Evolutionary conservation across 2,113 vertebrate species (phyloP).

Genomic region (Neotoma lepida): DNA sequence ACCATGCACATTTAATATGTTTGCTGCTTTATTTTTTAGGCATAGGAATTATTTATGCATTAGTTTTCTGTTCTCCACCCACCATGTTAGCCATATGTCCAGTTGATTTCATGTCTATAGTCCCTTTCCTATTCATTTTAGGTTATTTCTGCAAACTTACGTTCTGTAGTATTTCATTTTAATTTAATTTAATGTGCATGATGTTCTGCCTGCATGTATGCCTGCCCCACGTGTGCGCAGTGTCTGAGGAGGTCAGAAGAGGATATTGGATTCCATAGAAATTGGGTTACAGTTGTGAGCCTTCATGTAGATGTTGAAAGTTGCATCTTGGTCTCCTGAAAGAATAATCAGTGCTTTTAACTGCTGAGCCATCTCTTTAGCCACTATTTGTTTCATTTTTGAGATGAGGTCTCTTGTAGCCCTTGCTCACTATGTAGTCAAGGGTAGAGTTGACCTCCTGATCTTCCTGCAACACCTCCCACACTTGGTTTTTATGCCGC

Average conservation of each 20-base stretch:
- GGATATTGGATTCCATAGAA: neutral
- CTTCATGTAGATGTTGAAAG: neutral
- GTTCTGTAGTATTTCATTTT: neutral
- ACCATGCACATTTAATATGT: neutral
- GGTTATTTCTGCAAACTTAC: neutral
- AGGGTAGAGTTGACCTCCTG: neutral
- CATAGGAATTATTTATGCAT: neutral
- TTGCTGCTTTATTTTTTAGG: neutral
- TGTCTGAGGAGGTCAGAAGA: neutral
- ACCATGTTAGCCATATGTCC: neutral
- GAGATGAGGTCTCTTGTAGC: neutral
- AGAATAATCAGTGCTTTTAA: neutral
- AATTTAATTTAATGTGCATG: neutral
- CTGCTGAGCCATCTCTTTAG: neutral
- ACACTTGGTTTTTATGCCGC: neutral
- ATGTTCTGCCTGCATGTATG: neutral
- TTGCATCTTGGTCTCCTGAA: neutral
- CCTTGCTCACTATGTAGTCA: neutral
- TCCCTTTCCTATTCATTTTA: neutral
- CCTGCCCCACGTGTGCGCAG: neutral
- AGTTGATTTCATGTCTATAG: conserved; percentile 1
- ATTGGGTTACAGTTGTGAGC: neutral
- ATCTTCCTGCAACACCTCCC: neutral
- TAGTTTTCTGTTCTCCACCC: neutral
- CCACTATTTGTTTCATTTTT: neutral